phyloP scores from a whole-genome alignment of 2,113 vertebrate species.

The Anser brachyrhynchus region DNA sequence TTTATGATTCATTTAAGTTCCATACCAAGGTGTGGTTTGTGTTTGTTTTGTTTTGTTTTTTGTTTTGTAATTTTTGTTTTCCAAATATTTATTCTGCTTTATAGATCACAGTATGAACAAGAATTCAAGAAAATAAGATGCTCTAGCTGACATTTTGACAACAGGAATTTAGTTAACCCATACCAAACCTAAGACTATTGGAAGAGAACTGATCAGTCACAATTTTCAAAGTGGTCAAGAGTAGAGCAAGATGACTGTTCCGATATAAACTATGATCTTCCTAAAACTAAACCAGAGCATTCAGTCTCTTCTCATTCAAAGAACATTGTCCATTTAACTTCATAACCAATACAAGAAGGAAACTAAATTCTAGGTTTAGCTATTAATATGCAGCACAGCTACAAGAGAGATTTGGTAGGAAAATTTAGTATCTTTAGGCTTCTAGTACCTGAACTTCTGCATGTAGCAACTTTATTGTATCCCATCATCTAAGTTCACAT shows the following conservation, averaged over 20 bases:
- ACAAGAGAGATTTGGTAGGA: neutral
- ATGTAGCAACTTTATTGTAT: neutral
- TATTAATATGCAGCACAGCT: neutral
- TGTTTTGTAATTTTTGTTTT: neutral
- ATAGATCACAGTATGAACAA: neutral
- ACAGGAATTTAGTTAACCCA: neutral
- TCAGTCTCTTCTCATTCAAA: neutral
- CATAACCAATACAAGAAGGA: neutral
- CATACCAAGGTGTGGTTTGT: neutral
- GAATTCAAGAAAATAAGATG: neutral
- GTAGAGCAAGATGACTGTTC: neutral
- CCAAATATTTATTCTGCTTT: neutral
- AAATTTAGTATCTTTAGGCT: neutral
- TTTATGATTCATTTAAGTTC: neutral
- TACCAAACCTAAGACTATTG: neutral
- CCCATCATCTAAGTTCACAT: neutral
- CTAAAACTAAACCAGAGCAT: neutral
- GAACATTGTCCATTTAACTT: accelerated
- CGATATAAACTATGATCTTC: neutral
- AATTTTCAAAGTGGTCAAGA: neutral
- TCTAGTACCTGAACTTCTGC: neutral
- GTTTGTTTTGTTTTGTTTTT: too few species aligned
- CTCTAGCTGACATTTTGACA: neutral
- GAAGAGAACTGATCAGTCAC: neutral
- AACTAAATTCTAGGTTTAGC: neutral